phyloP scores from a whole-genome alignment of 1,140 invertebrate genomes.

The Aricia agestis region DNA sequence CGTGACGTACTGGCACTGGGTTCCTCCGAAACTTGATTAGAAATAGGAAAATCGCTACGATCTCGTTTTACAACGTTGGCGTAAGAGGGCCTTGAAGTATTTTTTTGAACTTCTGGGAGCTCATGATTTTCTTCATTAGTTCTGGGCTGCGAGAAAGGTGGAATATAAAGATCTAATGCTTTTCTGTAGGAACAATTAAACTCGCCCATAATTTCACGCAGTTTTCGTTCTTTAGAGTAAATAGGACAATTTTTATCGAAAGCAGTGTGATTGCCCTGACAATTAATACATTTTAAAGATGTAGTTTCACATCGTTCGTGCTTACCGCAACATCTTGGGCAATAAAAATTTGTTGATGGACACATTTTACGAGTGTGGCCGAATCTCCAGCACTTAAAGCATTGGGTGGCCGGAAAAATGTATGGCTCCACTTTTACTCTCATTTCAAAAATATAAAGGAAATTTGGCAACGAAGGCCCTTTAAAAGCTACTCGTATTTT shows the following conservation, averaged over 20 bases:
- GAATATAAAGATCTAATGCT: conserved; percentile 14
- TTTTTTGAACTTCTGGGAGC: conserved; percentile 4
- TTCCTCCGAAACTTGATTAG: too few relatives aligned
- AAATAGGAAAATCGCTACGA: too few relatives aligned
- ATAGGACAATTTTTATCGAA: conserved; percentile 11
- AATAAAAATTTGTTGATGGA: conserved; percentile 24
- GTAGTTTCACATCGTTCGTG: background rate
- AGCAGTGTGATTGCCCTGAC: background rate
- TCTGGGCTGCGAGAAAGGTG: too few relatives aligned
- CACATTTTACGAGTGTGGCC: conserved; percentile 23
- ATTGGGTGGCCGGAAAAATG: conserved; percentile 21
- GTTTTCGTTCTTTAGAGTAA: conserved; percentile 3
- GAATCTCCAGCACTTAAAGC: conserved; percentile 19
- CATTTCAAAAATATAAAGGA: background rate
- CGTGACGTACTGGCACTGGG: too few relatives aligned
- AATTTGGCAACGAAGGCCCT: background rate
- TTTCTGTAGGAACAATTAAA: conserved; percentile 17
- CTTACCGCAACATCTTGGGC: conserved; percentile 17
- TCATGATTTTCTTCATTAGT: too few relatives aligned
- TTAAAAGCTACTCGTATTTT: conserved; percentile 11
- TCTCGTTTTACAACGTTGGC: too few relatives aligned
- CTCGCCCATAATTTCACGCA: conserved; percentile 1
- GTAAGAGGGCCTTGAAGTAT: too few relatives aligned
- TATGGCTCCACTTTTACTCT: conserved; percentile 16
- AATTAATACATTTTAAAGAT: conserved; percentile 17